phyloP scores from a whole-genome alignment of 1,140 invertebrate species.

The Lepidurus couesii region DNA sequence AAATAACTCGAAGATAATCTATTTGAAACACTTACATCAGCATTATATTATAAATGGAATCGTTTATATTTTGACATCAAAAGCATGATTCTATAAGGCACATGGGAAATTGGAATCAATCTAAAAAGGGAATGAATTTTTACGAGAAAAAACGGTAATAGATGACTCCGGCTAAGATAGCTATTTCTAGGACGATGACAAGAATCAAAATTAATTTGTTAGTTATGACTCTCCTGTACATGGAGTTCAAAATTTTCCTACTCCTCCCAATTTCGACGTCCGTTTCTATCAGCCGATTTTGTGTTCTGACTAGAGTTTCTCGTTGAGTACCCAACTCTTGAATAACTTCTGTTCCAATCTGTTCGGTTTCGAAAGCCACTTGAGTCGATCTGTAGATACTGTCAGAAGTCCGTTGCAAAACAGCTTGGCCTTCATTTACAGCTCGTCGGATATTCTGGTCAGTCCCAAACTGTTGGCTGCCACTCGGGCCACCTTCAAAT shows the following conservation, averaged over 20 bases:
- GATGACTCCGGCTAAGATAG: constrained; percentile 53
- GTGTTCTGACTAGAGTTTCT: constrained; percentile 56
- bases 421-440: constrained; percentile 52
- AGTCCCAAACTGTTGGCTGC: constrained; percentile 27
- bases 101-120: neutral
- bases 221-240: constrained; percentile 57
- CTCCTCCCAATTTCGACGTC: constrained; percentile 56
- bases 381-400: constrained; percentile 63
- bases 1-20: too few relatives aligned
- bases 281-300: constrained; percentile 55
- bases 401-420: constrained; percentile 57
- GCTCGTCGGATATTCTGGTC: constrained; percentile 41
- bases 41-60: too few relatives aligned
- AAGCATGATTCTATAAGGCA: neutral
- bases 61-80: too few relatives aligned
- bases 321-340: constrained; percentile 58
- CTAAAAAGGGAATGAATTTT: neutral
- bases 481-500: constrained; percentile 31
- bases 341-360: constrained; percentile 68
- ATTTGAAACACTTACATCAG: too few relatives aligned
- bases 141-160: constrained; percentile 53
- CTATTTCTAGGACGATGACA: constrained; percentile 59
- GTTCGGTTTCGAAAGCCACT: constrained; percentile 69
- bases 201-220: constrained; percentile 62
- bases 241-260: constrained; percentile 54